Conservation (phyloP, 2,797 vertebrate genomes). For the Gymnopithys bicolor region DNA sequence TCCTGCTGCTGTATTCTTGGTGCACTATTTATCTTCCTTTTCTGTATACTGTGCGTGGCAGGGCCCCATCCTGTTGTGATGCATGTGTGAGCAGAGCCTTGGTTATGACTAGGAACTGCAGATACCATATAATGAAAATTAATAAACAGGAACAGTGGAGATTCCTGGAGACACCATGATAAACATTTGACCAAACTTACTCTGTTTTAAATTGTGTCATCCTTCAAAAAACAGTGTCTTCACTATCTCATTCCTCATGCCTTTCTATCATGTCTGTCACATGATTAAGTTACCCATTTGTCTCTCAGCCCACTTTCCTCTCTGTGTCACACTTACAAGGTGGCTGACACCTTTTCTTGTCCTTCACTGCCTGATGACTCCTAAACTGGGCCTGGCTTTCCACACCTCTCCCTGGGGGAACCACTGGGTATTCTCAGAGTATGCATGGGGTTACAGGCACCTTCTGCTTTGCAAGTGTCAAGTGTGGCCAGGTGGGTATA, state of each 20-base stretch:
- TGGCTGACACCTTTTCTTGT: constrained; percentile 23
- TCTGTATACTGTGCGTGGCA: not conserved
- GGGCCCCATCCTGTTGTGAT: not conserved
- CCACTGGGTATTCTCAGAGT: not conserved
- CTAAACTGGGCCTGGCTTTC: not conserved
- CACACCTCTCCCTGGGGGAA: not conserved
- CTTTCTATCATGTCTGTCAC: constrained; percentile 2
- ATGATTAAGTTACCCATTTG: not conserved
- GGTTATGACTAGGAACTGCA: not conserved
- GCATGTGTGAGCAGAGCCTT: not conserved
- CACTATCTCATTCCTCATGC: not conserved
- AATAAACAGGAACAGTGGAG: constrained; percentile 13
- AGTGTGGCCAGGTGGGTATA: not conserved
- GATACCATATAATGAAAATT: constrained; percentile 31
- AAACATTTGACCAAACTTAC: constrained; percentile 13
- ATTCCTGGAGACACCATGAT: not conserved
- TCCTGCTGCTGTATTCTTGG: not conserved
- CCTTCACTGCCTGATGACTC: not conserved
- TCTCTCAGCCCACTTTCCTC: not conserved
- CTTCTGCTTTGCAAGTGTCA: not conserved
- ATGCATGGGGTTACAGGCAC: not conserved
- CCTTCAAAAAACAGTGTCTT: not conserved
- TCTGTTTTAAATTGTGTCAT: constrained; percentile 22
- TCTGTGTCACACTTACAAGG: not conserved
- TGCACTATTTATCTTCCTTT: not conserved